Base-by-base conservation (phyloP, 2,888 invertebrate species). In the Margaritifera margaritifera region DNA sequence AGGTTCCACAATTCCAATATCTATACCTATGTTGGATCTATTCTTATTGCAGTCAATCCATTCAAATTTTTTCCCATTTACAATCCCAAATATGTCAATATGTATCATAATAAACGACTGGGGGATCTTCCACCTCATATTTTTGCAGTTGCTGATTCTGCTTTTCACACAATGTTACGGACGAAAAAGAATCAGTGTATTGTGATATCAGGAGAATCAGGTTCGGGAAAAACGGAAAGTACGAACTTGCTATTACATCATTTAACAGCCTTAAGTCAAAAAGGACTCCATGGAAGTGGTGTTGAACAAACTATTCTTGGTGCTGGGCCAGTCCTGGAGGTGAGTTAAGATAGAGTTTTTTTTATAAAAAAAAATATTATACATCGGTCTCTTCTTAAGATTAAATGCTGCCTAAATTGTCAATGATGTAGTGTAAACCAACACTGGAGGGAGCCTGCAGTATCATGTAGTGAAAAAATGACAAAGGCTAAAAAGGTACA, bases 171-270 rank as follows among this genome's bases (percentile, higher is more conserved):
- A 89, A 98, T 98, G 98, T 92, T 98, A 77, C 94, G 95, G 81
- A 95, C 95, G 85, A 93, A 94, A 87, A 93, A 94, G 80, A 97
- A 97, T 90, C 95, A 95, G 92, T 98, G 97, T 90, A 96, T 98
- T 86, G 97, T 98, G 83, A 98, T 98, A 84, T 96, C 96, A 88
- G 96, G 96, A 50, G 96, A 97, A 90, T 96, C 95, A 89, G 97
- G 97, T 72, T 96, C 95, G n/a, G 97, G 97, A 6, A 98, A 98
- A 91, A 98, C 98, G 3, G 98, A 98, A 90, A 96, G 96, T 89
- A 98, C 98, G 50, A 97, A 97, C 92, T 95, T 98, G 90, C 92
- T 98, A 75, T 92, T 98, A 66, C 97, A 98, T 90, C 98, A 98
- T 90, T 91, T 98, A 85, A 98, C 97, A 0, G 97, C 97, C 15